Conservation (phyloP, 1,140 invertebrate genomes). For the Drosophila sp. region DNA sequence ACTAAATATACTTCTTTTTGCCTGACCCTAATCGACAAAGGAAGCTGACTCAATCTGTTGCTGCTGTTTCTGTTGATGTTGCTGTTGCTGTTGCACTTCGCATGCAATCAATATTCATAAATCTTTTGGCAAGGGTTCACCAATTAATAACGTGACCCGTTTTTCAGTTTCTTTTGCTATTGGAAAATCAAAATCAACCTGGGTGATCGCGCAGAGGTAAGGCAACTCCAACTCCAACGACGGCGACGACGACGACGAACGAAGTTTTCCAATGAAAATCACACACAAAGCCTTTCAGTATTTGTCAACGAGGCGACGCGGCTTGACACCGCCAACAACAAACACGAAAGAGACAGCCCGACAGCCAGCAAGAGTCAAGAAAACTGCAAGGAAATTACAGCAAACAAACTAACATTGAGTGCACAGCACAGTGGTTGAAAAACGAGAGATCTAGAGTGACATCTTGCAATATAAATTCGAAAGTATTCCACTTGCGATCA, state of each 20-base stretch:
- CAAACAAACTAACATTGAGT: conserved; percentile 35
- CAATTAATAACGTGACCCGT: conserved; percentile 81
- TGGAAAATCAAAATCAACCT: conserved; percentile 67
- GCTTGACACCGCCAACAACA: conserved; percentile 60
- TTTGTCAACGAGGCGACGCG: conserved; percentile 68
- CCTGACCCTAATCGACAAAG: conserved; percentile 76
- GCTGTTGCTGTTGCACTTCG: conserved; percentile 61
- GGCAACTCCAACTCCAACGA: too few relatives aligned
- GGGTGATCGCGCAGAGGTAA: conserved; percentile 58
- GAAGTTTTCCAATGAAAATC: conserved; percentile 74
- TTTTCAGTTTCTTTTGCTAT: conserved; percentile 43
- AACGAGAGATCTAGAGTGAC: neutral
- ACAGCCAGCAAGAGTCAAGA: conserved; percentile 60
- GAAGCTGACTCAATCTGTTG: conserved; percentile 77
- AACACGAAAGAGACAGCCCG: conserved; percentile 34
- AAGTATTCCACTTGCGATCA: neutral
- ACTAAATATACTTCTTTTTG: conserved; percentile 18
- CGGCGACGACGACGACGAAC: neutral
- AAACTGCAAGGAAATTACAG: conserved; percentile 80
- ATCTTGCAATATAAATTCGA: neutral
- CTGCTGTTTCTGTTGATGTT: neutral
- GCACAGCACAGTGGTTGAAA: conserved; percentile 22
- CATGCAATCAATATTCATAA: conserved; percentile 78
- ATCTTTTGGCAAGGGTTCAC: conserved; percentile 73
- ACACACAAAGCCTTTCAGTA: conserved; percentile 75